Evolutionary conservation across 2,113 vertebrate genomes (phyloP).

Genomic region (Dromiciops gliroides): DNA sequence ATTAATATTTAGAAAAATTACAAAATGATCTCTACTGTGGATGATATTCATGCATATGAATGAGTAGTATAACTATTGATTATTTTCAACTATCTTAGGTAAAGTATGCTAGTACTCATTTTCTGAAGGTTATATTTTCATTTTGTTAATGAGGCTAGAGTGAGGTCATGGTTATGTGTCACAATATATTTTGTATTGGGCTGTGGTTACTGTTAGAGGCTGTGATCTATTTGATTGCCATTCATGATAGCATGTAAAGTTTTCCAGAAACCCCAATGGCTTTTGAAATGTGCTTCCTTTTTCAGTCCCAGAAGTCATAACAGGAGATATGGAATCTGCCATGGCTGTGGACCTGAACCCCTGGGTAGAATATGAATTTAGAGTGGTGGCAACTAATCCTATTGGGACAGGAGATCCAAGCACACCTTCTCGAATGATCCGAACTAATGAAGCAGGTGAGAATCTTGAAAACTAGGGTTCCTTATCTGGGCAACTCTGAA

Average conservation of each 20-base stretch:
- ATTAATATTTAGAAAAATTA: not conserved
- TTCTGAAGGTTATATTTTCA: constrained; percentile 29
- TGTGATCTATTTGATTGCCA: not conserved
- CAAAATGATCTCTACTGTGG: constrained; percentile 5
- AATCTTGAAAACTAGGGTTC: not conserved
- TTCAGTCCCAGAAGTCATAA: constrained; percentile 94
- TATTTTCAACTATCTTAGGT: not conserved
- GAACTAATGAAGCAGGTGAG: constrained; percentile 96
- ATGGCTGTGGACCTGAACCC: constrained; percentile 95
- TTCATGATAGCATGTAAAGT: not conserved
- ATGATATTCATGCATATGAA: constrained; percentile 1
- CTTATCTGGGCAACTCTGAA: not conserved
- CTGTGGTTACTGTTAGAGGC: not conserved
- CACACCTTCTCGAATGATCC: constrained; percentile 89
- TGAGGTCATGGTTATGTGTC: not conserved
- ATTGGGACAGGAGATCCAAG: constrained; percentile 98
- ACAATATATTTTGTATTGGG: not conserved
- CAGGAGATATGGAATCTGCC: constrained; percentile 96
- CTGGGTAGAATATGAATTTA: constrained; percentile 98
- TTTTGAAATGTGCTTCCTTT: constrained; percentile 54
- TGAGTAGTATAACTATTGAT: constrained; percentile 1
- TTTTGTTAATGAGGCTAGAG: not conserved
- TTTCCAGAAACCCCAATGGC: not conserved
- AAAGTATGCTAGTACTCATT: no score
- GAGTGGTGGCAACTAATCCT: constrained; percentile 95